Evolutionary conservation across 2,113 vertebrate genomes (phyloP).

Genomic region (Xyrauchen texanus): DNA sequence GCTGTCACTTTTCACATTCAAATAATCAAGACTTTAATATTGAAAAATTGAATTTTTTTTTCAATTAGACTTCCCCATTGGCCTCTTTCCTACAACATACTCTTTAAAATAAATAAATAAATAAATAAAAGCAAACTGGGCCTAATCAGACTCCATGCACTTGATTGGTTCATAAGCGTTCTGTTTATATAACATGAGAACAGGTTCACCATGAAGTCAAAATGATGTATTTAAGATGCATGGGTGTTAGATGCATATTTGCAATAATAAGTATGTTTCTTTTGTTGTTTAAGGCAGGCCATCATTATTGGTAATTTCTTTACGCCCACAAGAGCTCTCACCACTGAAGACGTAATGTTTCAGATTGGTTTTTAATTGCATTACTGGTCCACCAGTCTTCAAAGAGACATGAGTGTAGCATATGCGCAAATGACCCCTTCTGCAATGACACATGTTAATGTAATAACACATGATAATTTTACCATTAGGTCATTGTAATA

Average conservation of each 20-base stretch:
- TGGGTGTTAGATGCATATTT: neutral
- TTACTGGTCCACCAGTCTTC: neutral
- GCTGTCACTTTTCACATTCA: too few species aligned
- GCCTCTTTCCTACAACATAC: too few species aligned
- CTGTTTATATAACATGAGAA: too few species aligned
- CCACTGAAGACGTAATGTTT: neutral
- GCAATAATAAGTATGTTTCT: too few species aligned
- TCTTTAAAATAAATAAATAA: too few species aligned
- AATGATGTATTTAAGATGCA: neutral
- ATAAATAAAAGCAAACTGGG: too few species aligned
- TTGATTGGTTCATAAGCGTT: too few species aligned
- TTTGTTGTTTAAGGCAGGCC: neutral
- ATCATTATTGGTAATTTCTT: slow-evolving; percentile 5
- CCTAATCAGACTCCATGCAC: too few species aligned
- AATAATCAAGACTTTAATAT: too few species aligned
- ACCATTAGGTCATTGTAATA: slow-evolving; percentile 24
- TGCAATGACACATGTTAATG: slow-evolving; percentile 17
- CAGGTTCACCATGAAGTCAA: neutral
- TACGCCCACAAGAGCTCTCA: slow-evolving; percentile 4
- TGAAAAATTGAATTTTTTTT: too few species aligned
- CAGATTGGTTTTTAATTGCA: neutral
- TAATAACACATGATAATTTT: slow-evolving; percentile 19
- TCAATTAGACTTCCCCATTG: too few species aligned
- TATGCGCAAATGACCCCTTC: slow-evolving; percentile 1
- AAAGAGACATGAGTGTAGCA: slow-evolving; percentile 23